These are phyloP conservation scores for Thymelicus lineola DNA, from an alignment of 2,888 invertebrate species.

Conservation along the genomic window DNA sequence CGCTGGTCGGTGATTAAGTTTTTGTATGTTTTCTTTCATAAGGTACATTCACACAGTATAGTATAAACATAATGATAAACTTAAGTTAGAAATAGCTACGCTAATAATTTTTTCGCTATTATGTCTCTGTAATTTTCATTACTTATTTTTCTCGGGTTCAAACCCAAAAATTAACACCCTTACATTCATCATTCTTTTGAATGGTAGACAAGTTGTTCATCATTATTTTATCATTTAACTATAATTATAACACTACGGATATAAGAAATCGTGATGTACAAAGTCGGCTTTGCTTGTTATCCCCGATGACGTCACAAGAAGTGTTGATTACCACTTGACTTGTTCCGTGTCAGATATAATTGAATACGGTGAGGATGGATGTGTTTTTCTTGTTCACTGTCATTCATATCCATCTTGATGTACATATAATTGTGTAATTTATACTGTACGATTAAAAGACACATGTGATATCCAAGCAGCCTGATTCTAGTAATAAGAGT, in stretches of 20 bases:
- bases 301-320: constrained; percentile 22
- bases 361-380: constrained; percentile 45
- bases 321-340: constrained; percentile 54
- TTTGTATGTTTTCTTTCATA: too few species aligned
- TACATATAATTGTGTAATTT: neutral
- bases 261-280: neutral
- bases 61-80: too few species aligned
- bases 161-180: too few species aligned
- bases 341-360: constrained; percentile 55
- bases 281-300: constrained; percentile 19
- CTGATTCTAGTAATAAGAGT: too few species aligned
- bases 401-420: neutral
- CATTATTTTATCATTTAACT: neutral
- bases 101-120: too few species aligned
- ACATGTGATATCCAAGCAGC: neutral
- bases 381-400: constrained; percentile 3
- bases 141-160: too few species aligned
- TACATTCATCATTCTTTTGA: too few species aligned
- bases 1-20: too few species aligned
- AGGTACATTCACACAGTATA: too few species aligned
- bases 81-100: too few species aligned
- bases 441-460: neutral
- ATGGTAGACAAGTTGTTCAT: neutral
- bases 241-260: neutral
- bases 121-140: too few species aligned